Evolutionary conservation across 64 coral and sea anemone species (phyloP).

Genomic region (Montipora cactus): DNA sequence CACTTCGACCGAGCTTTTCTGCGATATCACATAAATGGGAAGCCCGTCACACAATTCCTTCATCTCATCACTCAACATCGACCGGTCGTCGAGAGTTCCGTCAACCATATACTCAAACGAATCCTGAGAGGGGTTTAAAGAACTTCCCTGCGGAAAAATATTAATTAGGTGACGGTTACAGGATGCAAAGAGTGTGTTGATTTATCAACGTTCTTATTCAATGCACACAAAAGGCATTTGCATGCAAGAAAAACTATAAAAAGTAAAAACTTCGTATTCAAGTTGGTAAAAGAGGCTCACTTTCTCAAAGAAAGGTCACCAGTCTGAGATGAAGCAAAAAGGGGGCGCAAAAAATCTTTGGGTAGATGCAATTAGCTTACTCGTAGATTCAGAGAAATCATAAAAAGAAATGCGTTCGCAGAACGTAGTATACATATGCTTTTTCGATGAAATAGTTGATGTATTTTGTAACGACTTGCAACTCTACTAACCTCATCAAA

Average conservation of each 20-base stretch:
- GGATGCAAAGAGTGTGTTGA: background rate
- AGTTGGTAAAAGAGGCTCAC: too few species aligned
- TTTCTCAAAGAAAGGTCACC: too few species aligned
- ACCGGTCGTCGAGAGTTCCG: conserved; percentile 1
- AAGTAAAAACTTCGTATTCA: too few species aligned
- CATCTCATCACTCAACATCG: conserved; percentile 42
- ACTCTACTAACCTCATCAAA: background rate
- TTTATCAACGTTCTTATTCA: too few species aligned
- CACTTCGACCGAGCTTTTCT: background rate
- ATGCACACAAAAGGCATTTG: too few species aligned
- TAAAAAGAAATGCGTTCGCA: background rate
- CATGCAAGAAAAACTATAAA: too few species aligned
- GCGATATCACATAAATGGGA: conserved; percentile 6
- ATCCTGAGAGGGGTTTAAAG: background rate
- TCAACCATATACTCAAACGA: background rate
- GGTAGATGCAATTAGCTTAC: too few species aligned
- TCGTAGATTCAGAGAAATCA: background rate
- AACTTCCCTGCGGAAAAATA: background rate
- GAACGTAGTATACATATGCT: background rate
- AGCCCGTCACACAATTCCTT: background rate
- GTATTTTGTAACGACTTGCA: background rate
- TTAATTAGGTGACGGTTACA: background rate
- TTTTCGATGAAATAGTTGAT: background rate
- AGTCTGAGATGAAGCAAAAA: too few species aligned
- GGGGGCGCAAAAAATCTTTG: too few species aligned